Base-by-base conservation (phyloP, 1,140 invertebrate genomes). In the Ostrea denselamellosa region DNA sequence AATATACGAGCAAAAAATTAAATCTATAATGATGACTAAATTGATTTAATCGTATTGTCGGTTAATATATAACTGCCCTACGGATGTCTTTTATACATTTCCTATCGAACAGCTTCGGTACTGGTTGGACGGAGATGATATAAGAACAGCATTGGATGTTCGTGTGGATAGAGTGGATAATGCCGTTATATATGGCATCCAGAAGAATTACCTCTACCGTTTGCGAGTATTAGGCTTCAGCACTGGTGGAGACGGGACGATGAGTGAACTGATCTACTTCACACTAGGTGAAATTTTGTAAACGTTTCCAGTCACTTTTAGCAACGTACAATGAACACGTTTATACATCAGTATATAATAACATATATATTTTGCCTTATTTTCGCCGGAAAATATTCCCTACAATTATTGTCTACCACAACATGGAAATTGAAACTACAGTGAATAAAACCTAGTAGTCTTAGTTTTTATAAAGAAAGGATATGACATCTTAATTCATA, bases 161-260 rank as follows among this genome's bases (percentile, higher is more conserved):
- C 28, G 54, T 3, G 90, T 92, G 52, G 88, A 85, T 5, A 90
- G 86, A 25, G 88, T 88, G 10, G 85, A 85, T 14, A 52, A 90
- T 10, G 90, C 89, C 8, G 86, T 93, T 34, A 83, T 93, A 2
- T 85, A 89, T 44, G 89, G 89, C 0, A 62, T 90, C 44, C 52
- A 85, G 81, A 89, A 89, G 34, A 68, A 86, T 22, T 44, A 85
- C 25, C 86, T 96, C 0, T 99, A 99, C 92, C 96, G 97, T 90
- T 95, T 99, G 92, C 96, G 98, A 94, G 97, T 99, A 0, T 95
- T 99, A 7, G 98, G 97, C 0, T 99, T 96, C 94, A 98, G 98
- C 25, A 97, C 97, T 90, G 98, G 98, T 44, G 98, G 98, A 0
- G 98, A 99, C 94, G 98, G 98, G 0, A 96, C 98, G 77, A 98